A percentile compares a stretch with the other conserved stretches of the same genome.
These are phyloP conservation scores for Dallia pectoralis DNA, from an alignment of 2,797 vertebrate genomes.

Conservation along the genomic window DNA sequence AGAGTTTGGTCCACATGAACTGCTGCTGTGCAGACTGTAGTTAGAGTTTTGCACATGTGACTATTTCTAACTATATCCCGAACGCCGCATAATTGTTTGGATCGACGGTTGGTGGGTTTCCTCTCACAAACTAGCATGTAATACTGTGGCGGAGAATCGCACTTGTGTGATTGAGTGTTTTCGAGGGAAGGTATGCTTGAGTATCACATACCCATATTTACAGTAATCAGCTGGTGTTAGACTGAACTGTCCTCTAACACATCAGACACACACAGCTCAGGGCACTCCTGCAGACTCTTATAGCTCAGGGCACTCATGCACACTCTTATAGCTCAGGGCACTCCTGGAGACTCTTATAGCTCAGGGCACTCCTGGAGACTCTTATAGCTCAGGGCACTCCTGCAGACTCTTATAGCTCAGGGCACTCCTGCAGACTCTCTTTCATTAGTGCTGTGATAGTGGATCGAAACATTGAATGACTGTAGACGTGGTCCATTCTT, in stretches of 20 bases:
- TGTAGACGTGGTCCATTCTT: background rate
- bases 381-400: background rate
- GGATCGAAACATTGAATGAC: background rate
- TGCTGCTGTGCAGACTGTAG: no score
- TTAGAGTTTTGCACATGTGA: no score
- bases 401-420: background rate
- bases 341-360: background rate
- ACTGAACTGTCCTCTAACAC: conserved; percentile 3
- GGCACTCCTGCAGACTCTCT: background rate
- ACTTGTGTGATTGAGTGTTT: conserved; percentile 12
- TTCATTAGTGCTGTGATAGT: background rate
- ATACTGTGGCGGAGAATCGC: background rate
- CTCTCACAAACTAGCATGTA: conserved; percentile 43
- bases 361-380: no score
- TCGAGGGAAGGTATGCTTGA: conserved; percentile 19
- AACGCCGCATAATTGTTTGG: background rate
- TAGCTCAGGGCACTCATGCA: no score
- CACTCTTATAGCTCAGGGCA: background rate
- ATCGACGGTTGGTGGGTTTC: conserved; percentile 7
- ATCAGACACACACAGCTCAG: conserved; percentile 14
- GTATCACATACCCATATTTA: conserved; percentile 18
- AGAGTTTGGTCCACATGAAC: no score
- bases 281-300: no score
- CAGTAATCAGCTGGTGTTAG: conserved; percentile 4
- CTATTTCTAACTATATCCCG: no score